Evolutionary conservation across 2,113 vertebrate species (phyloP).

Genomic region (Brienomyrus brachyistius): DNA sequence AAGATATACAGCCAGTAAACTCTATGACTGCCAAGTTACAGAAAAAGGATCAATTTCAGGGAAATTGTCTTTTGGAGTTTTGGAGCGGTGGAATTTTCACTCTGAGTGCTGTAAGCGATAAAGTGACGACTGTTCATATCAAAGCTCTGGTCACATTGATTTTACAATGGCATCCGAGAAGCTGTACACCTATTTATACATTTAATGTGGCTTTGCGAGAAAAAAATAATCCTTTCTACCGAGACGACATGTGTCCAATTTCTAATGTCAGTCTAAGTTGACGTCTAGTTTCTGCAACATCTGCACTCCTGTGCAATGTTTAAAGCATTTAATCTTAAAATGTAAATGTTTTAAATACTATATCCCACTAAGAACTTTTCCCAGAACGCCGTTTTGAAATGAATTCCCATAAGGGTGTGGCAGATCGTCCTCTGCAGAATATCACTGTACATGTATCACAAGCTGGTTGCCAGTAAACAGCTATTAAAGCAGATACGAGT

Average conservation of each 20-base stretch:
- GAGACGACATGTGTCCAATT: not conserved
- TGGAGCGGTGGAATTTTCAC: not conserved
- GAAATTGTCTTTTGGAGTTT: slow-evolving; percentile 5
- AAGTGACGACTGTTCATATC: not conserved
- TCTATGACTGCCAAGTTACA: not conserved
- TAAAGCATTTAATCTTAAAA: not conserved
- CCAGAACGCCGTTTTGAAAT: not conserved
- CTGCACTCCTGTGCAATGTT: not conserved
- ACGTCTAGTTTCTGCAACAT: not conserved
- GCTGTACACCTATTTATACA: not conserved
- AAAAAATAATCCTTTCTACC: not conserved
- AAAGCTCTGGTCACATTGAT: slow-evolving; percentile 1
- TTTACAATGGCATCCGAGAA: not conserved
- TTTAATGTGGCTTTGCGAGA: not conserved
- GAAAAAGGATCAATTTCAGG: slow-evolving; percentile 7
- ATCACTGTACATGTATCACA: not conserved
- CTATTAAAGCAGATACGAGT: no score
- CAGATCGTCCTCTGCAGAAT: not conserved
- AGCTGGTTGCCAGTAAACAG: not conserved
- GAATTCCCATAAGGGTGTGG: not conserved
- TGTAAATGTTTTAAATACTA: not conserved
- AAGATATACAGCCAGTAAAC: not conserved
- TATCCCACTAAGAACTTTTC: not conserved
- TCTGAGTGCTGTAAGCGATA: not conserved
- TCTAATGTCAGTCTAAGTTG: not conserved